Conservation (phyloP, 2,113 vertebrate species). For the Syngnathus scovelli region DNA sequence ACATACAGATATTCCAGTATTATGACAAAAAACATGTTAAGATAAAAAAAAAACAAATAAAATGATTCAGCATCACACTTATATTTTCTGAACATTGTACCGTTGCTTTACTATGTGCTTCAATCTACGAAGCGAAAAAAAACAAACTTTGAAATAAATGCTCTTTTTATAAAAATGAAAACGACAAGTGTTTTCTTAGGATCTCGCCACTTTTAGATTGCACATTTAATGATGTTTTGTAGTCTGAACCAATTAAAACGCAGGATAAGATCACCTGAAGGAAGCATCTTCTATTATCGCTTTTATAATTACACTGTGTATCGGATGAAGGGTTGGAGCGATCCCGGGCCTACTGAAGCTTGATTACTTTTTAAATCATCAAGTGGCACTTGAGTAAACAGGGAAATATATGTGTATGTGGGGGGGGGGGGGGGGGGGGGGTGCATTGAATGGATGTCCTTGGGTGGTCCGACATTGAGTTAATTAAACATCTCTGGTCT, state of each 20-base stretch:
- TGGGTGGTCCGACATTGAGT: constrained; percentile 47
- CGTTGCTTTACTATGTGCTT: constrained; percentile 99
- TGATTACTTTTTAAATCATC: constrained; percentile 67
- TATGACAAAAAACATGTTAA: constrained; percentile 84
- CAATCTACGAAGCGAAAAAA: constrained; percentile 90
- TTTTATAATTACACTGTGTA: constrained; percentile 35
- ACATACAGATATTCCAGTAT: constrained; percentile 98
- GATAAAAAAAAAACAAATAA: constrained; percentile 64
- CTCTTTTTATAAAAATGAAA: constrained; percentile 80
- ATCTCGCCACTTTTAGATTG: too few species aligned
- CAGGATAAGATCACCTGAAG: background rate
- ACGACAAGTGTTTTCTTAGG: background rate
- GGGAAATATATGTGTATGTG: constrained; percentile 39
- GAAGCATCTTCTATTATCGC: background rate
- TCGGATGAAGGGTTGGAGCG: constrained; percentile 37
- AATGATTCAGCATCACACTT: constrained; percentile 98
- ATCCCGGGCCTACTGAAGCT: constrained; percentile 53
- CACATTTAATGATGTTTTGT: background rate
- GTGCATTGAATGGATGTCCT: constrained; percentile 43
- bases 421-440: constrained; percentile 12
- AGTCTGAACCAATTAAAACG: background rate
- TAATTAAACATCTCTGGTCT: constrained; percentile 51
- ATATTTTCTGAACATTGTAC: constrained; percentile 99
- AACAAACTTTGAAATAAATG: constrained; percentile 91
- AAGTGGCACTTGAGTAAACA: constrained; percentile 66